Evolutionary conservation across 1,140 invertebrate genomes (phyloP).

Genomic region (Drosophila lini): DNA sequence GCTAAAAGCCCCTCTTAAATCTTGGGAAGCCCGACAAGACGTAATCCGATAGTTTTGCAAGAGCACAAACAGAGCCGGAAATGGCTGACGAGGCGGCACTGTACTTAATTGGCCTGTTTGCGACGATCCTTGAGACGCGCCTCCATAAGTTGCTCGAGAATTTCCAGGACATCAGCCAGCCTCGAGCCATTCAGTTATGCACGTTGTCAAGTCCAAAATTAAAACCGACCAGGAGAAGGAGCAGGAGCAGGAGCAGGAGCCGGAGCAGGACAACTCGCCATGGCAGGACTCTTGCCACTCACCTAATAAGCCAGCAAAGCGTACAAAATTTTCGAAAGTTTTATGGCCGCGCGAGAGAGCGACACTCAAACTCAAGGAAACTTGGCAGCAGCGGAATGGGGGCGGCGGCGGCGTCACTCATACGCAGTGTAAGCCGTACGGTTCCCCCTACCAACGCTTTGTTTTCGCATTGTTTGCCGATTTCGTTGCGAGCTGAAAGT

Average conservation of each 20-base stretch:
- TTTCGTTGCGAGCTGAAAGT: constrained; percentile 24
- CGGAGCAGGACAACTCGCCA: constrained; percentile 8
- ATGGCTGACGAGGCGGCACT: background rate
- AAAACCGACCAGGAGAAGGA: constrained; percentile 1
- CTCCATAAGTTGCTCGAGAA: constrained; percentile 1
- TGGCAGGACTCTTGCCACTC: constrained; percentile 44
- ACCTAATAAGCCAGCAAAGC: constrained; percentile 64
- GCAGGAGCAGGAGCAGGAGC: background rate
- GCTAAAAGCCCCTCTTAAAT: background rate
- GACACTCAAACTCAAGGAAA: constrained; percentile 41
- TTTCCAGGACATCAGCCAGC: constrained; percentile 2
- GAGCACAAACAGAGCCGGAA: constrained; percentile 3
- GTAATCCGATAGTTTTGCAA: constrained; percentile 21
- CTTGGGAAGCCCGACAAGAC: background rate
- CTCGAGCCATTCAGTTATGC: constrained; percentile 33
- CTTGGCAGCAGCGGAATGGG: constrained; percentile 21
- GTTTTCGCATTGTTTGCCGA: constrained; percentile 37
- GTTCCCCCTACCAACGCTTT: constrained; percentile 3
- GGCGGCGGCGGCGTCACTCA: constrained; percentile 37
- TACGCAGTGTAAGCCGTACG: constrained; percentile 24
- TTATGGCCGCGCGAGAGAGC: constrained; percentile 62
- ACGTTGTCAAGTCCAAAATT: constrained; percentile 46
- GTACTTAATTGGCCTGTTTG: constrained; percentile 28
- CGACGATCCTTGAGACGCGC: constrained; percentile 1
- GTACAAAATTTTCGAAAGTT: constrained; percentile 58